These are phyloP conservation scores for Portunus trituberculatus DNA, from an alignment of 1,140 invertebrate genomes.

Conservation along the genomic window DNA sequence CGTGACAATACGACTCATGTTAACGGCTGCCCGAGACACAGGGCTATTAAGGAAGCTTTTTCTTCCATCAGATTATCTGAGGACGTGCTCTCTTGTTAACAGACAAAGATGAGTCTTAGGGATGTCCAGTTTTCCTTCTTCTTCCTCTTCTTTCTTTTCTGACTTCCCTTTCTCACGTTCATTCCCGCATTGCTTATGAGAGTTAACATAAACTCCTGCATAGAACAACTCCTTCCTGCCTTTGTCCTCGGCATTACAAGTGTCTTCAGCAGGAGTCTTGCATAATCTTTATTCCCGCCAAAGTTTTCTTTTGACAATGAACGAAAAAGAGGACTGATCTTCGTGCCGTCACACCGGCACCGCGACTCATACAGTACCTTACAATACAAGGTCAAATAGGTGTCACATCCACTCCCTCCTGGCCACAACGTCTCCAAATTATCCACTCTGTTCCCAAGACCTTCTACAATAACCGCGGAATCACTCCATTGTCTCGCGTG, in stretches of 20 bases:
- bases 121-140: background rate
- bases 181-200: background rate
- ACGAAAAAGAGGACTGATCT: background rate
- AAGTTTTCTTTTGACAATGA: too few species aligned
- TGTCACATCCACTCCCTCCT: background rate
- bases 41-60: background rate
- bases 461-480: background rate
- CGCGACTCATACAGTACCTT: background rate
- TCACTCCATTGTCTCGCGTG: background rate
- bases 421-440: background rate
- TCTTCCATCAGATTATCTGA: background rate
- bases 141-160: background rate
- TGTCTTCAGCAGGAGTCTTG: background rate
- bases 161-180: background rate
- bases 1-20: background rate
- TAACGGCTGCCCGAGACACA: background rate
- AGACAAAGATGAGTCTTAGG: background rate
- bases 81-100: background rate
- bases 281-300: background rate
- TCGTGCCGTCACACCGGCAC: background rate
- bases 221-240: background rate
- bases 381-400: background rate
- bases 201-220: background rate
- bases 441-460: background rate
- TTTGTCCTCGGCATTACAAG: background rate